Evolutionary conservation across 2,888 invertebrate genomes (phyloP), one percentile per base, ranked within the genome.

Genomic region (Platycheirus rosarum): DNA sequence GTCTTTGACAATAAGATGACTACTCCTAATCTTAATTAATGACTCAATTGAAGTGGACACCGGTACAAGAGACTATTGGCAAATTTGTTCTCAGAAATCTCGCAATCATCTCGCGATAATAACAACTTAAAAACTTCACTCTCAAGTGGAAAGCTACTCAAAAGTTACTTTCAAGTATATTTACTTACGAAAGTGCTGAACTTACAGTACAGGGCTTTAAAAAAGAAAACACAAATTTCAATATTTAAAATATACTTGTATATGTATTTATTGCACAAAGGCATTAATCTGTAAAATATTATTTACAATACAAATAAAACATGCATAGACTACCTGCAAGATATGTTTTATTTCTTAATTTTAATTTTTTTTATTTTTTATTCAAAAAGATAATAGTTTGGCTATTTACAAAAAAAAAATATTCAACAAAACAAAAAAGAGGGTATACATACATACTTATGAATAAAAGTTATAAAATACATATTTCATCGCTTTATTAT

Each of bases 211-310:
- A n/a, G n/a, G n/a, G n/a, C n/a, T n/a, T n/a, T 35, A 13, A 40
- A 32, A 32, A 32, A 4, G 8, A 32, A 32, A 32, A 32, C 29
- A 1, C 29, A 32, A n/a, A n/a, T n/a, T n/a, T n/a, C n/a, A n/a
- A n/a, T n/a, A n/a, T n/a, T n/a, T n/a, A n/a, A 32, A 32, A 7
- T 32, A 69, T 74, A 60, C 70, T 46, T 74, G 35, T 77, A 13
- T 57, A 49, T 78, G 32, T 63, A 63, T 79, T 69, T 70, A 80
- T 80, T 75, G 79, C 75, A 80, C 79, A 70, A 26, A 32, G 75
- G 79, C 79, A 65, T 79, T 8, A 8, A 32, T 32, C 29, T 32
- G 29, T 32, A 32, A 32, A 4, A 32, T 32, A 8, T 7, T 8
- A 32, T 32, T 8, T 7, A 32, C 29, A 32, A 6, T 32, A n/a